Conservation (phyloP, 2,888 invertebrate species). For the Tipula unca region DNA sequence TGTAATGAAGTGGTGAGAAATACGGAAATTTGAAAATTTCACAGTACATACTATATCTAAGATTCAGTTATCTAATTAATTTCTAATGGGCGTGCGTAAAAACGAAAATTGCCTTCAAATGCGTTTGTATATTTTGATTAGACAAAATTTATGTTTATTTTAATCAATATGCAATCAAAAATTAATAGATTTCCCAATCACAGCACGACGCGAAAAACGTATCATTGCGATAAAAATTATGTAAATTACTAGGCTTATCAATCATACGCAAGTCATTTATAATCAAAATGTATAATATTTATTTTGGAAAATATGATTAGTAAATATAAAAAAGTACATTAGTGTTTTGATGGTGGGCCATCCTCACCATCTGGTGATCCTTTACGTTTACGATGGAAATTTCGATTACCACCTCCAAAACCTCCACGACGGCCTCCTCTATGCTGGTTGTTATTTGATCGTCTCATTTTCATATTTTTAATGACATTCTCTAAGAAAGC, state of each 20-base stretch:
- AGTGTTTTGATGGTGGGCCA: constrained; percentile 8
- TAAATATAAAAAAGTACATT: neutral
- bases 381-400: constrained; percentile 35
- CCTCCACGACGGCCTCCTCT: constrained; percentile 23
- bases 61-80: too few relatives aligned
- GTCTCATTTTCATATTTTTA: constrained; percentile 51
- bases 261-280: neutral
- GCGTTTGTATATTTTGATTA: too few relatives aligned
- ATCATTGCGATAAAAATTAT: neutral
- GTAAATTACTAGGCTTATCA: too few relatives aligned
- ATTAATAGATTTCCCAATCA: neutral
- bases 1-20: neutral
- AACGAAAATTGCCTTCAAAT: too few relatives aligned
- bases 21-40: too few relatives aligned
- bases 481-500: constrained; percentile 54
- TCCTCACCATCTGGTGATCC: constrained; percentile 31
- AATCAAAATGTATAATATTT: neutral
- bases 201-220: neutral
- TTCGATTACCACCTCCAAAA: constrained; percentile 27
- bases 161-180: neutral
- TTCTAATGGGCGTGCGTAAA: too few relatives aligned
- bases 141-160: too few relatives aligned
- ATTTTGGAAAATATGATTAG: neutral
- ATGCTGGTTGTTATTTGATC: constrained; percentile 37
- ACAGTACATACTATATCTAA: too few relatives aligned